Conservation (phyloP, 2,113 vertebrate species). For the Coptodon bakossiorum region DNA sequence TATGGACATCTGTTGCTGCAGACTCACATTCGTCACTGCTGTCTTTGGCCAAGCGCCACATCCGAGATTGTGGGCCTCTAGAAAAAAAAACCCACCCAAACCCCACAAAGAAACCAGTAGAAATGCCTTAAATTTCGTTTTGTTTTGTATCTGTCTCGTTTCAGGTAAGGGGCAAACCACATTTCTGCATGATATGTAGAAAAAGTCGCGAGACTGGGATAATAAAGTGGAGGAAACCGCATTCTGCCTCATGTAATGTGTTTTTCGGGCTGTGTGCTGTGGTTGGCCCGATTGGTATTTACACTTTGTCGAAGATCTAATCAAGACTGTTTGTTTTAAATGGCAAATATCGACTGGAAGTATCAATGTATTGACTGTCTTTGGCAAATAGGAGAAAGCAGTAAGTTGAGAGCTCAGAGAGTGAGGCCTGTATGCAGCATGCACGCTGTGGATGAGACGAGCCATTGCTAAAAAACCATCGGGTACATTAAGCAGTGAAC, state of each 20-base stretch:
- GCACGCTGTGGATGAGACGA: neutral
- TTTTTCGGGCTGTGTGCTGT: slow-evolving; percentile 26
- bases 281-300: slow-evolving; percentile 54
- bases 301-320: slow-evolving; percentile 67
- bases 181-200: slow-evolving; percentile 1
- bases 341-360: slow-evolving; percentile 58
- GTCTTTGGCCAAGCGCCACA: slow-evolving; percentile 42
- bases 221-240: slow-evolving; percentile 57
- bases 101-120: neutral
- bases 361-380: slow-evolving; percentile 63
- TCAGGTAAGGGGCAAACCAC: slow-evolving; percentile 42
- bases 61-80: slow-evolving; percentile 23
- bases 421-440: slow-evolving; percentile 33
- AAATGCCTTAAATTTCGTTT: neutral
- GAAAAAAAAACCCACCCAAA: neutral
- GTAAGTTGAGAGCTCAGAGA: slow-evolving; percentile 33
- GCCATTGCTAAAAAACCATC: neutral
- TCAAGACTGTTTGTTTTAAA: slow-evolving; percentile 69
- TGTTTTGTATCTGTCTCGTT: slow-evolving; percentile 30
- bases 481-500: neutral
- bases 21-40: slow-evolving; percentile 71
- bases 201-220: neutral
- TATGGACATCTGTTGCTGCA: slow-evolving; percentile 99
- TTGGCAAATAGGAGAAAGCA: slow-evolving; percentile 48
- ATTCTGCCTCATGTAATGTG: slow-evolving; percentile 46